A percentile compares a stretch with the other conserved stretches of the same genome.
phyloP scores from a whole-genome alignment of 2,113 vertebrate species.

The Euleptes europaea region DNA sequence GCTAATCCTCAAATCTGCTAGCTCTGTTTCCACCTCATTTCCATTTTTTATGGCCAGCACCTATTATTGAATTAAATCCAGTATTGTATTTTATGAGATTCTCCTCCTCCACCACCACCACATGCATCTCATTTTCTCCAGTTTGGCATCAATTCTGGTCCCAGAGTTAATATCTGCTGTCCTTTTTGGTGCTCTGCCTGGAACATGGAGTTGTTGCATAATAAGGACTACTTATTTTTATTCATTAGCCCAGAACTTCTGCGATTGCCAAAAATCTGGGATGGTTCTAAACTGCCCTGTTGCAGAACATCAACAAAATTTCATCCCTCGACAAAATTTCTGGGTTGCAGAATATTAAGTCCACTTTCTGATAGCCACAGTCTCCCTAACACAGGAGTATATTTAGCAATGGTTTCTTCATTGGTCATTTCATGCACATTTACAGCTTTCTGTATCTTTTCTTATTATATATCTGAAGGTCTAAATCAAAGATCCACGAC shows the following conservation, averaged over 20 bases:
- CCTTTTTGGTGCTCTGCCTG: slow-evolving; percentile 33
- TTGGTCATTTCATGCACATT: background rate
- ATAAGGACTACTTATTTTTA: slow-evolving; percentile 35
- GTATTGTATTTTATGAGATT: background rate
- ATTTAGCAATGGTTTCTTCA: background rate
- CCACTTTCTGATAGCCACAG: background rate
- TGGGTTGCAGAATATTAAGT: background rate
- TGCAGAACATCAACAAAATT: background rate
- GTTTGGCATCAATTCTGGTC: slow-evolving; percentile 14
- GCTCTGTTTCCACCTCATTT: background rate
- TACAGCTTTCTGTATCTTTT: background rate
- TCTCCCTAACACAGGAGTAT: no score
- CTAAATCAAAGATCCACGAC: no score
- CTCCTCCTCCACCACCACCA: no score
- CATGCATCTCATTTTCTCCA: slow-evolving; percentile 19
- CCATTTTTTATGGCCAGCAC: background rate
- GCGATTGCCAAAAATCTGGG: slow-evolving; percentile 26
- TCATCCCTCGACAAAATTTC: background rate
- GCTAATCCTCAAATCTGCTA: background rate
- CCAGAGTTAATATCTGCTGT: slow-evolving; percentile 32
- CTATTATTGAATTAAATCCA: background rate
- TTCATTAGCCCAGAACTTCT: slow-evolving; percentile 36
- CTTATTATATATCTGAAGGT: background rate
- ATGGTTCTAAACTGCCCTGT: background rate
- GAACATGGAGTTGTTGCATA: slow-evolving; percentile 42